Conservation (phyloP, 2,888 invertebrate genomes). For the Portevinia maculata region DNA sequence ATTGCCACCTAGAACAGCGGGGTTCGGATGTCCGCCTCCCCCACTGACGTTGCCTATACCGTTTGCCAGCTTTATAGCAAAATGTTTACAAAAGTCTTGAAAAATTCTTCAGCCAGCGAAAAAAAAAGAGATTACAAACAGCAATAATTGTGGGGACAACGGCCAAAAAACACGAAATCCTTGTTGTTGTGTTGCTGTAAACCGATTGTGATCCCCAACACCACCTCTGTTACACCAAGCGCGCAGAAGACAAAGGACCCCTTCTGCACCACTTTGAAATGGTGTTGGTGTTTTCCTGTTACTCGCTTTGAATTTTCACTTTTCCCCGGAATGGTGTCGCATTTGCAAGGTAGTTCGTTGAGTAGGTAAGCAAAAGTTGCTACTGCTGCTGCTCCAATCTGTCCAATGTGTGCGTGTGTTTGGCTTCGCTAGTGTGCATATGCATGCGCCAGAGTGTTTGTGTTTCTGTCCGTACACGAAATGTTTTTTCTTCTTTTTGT, state of each 20-base stretch:
- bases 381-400: slow-evolving; percentile 41
- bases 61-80: slow-evolving; percentile 76
- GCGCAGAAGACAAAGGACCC: slow-evolving; percentile 67
- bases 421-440: slow-evolving; percentile 60
- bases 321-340: slow-evolving; percentile 71
- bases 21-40: slow-evolving; percentile 75
- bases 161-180: slow-evolving; percentile 40
- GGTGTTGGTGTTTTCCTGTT: slow-evolving; percentile 62
- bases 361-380: slow-evolving; percentile 61
- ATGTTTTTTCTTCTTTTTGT: slow-evolving; percentile 59
- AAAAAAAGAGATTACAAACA: slow-evolving; percentile 26
- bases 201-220: slow-evolving; percentile 62
- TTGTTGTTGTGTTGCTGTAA: slow-evolving; percentile 36
- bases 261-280: slow-evolving; percentile 43
- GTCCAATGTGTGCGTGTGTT: slow-evolving; percentile 49
- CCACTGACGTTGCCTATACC: slow-evolving; percentile 73
- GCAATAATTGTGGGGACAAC: slow-evolving; percentile 12
- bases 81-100: slow-evolving; percentile 63
- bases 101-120: slow-evolving; percentile 37
- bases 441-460: slow-evolving; percentile 64
- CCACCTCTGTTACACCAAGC: slow-evolving; percentile 33
- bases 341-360: slow-evolving; percentile 64
- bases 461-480: slow-evolving; percentile 18
- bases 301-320: slow-evolving; percentile 71
- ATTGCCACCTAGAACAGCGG: slow-evolving; percentile 73